These are phyloP conservation scores for Notarius lentiginosus DNA, from an alignment of 2,113 vertebrate species.

Conservation along the genomic window DNA sequence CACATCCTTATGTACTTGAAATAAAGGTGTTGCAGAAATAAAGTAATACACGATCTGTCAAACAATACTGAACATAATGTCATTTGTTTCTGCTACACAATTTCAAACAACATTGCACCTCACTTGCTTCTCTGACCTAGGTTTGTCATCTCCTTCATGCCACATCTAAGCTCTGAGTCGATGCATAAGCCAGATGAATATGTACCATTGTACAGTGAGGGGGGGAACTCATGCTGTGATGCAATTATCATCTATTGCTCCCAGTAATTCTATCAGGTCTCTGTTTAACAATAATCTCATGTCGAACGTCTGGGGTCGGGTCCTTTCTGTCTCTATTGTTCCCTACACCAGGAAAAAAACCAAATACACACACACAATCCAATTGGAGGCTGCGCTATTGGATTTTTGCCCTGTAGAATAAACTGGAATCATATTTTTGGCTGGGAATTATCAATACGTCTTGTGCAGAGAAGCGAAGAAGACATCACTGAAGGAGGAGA, in stretches of 20 bases:
- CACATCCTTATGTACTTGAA: not conserved
- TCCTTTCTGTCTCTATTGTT: slow-evolving; percentile 95
- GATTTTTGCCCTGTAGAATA: slow-evolving; percentile 94
- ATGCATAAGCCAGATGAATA: slow-evolving; percentile 76
- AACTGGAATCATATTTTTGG: slow-evolving; percentile 95
- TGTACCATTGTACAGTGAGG: slow-evolving; percentile 67
- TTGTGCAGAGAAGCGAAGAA: slow-evolving; percentile 91
- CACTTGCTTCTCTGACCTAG: slow-evolving; percentile 28
- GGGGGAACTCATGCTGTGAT: slow-evolving; percentile 82
- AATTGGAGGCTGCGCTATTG: slow-evolving; percentile 91
- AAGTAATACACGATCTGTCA: not conserved
- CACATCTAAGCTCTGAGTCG: slow-evolving; percentile 63
- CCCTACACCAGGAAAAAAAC: slow-evolving; percentile 87
- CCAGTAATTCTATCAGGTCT: slow-evolving; percentile 90
- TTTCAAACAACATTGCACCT: slow-evolving; percentile 21
- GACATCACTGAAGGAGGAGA: slow-evolving; percentile 81
- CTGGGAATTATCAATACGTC: slow-evolving; percentile 99
- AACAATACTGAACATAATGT: not conserved
- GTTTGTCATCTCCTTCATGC: slow-evolving; percentile 62
- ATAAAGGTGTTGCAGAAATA: slow-evolving; percentile 23
- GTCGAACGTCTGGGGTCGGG: slow-evolving; percentile 85
- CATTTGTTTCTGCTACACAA: not conserved
- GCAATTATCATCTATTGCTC: slow-evolving; percentile 97
- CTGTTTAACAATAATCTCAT: slow-evolving; percentile 91
- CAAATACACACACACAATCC: slow-evolving; percentile 76